These are phyloP conservation scores for Cromileptes altivelis DNA, from an alignment of 2,113 vertebrate species.

Conservation along the genomic window DNA sequence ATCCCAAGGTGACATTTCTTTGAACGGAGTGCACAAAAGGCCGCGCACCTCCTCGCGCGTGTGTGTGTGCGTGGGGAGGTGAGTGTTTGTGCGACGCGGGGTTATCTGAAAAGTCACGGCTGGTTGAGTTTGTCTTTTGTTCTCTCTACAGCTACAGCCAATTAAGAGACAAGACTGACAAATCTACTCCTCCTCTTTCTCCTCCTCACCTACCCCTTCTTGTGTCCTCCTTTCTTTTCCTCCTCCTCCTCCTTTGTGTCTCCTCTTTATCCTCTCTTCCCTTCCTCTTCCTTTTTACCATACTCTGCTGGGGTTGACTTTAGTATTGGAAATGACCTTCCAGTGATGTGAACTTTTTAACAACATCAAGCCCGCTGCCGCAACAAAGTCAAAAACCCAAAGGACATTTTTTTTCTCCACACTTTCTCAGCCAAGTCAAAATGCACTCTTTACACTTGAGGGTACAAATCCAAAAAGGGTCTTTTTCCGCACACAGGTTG, in stretches of 20 bases:
- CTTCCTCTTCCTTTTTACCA: conserved; percentile 34
- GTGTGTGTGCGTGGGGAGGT: conserved; percentile 14
- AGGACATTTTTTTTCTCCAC: conserved; percentile 43
- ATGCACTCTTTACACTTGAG: conserved; percentile 35
- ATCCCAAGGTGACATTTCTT: conserved; percentile 81
- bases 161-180: conserved; percentile 82
- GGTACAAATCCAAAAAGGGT: conserved; percentile 5
- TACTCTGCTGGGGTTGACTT: conserved; percentile 58
- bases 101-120: conserved; percentile 78
- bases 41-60: conserved; percentile 19
- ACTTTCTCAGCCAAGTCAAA: conserved; percentile 36
- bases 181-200: conserved; percentile 67
- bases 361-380: conserved; percentile 61
- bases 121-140: conserved; percentile 79
- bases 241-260: conserved; percentile 28
- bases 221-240: conserved; percentile 32
- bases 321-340: conserved; percentile 71
- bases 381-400: conserved; percentile 64
- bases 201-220: conserved; percentile 19
- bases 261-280: conserved; percentile 43
- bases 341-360: conserved; percentile 73
- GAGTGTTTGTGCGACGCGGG: conserved; percentile 45
- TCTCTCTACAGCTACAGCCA: conserved; percentile 73
- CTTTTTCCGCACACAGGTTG: background rate
- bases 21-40: conserved; percentile 61